These are phyloP conservation scores for Arge pagana DNA, from an alignment of 2,888 invertebrate species.

Conservation along the genomic window DNA sequence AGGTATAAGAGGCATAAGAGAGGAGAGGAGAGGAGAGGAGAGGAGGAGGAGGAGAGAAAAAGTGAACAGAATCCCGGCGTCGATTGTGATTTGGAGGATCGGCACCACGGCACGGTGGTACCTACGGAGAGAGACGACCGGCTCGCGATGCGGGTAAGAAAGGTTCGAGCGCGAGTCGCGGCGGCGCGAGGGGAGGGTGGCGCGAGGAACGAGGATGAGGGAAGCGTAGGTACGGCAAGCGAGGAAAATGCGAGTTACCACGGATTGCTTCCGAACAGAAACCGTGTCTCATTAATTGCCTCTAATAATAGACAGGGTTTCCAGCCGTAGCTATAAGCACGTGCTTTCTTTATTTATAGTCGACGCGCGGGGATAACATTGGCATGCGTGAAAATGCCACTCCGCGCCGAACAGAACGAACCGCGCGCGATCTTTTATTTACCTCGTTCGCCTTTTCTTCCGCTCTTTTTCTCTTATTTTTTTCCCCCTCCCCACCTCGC, in stretches of 20 bases:
- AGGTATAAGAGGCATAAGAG: too few species aligned
- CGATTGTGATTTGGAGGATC: too few species aligned
- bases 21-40: too few species aligned
- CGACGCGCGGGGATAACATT: slow-evolving; percentile 26
- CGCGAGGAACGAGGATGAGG: slow-evolving; percentile 30
- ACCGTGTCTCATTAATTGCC: slow-evolving; percentile 47
- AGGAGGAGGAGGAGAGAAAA: slow-evolving; percentile 3
- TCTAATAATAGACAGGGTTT: slow-evolving; percentile 45
- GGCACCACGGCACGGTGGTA: too few species aligned
- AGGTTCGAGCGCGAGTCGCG: too few species aligned
- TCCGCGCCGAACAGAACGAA: slow-evolving; percentile 30
- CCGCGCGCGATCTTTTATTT: too few species aligned
- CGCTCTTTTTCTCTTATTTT: too few species aligned
- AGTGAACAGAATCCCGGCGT: too few species aligned
- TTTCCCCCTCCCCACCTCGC: too few species aligned
- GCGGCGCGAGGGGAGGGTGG: slow-evolving; percentile 36
- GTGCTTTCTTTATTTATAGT: slow-evolving; percentile 39
- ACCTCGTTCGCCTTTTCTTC: too few species aligned
- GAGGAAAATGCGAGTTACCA: slow-evolving; percentile 47
- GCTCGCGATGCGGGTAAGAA: slow-evolving; percentile 10
- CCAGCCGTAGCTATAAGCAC: slow-evolving; percentile 30
- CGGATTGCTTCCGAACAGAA: slow-evolving; percentile 41
- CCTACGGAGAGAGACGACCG: slow-evolving; percentile 14
- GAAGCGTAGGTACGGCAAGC: slow-evolving; percentile 40
- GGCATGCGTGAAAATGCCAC: slow-evolving; percentile 40